These are phyloP conservation scores for Florisuga fusca DNA, from an alignment of 2,797 vertebrate species.

Conservation along the genomic window DNA sequence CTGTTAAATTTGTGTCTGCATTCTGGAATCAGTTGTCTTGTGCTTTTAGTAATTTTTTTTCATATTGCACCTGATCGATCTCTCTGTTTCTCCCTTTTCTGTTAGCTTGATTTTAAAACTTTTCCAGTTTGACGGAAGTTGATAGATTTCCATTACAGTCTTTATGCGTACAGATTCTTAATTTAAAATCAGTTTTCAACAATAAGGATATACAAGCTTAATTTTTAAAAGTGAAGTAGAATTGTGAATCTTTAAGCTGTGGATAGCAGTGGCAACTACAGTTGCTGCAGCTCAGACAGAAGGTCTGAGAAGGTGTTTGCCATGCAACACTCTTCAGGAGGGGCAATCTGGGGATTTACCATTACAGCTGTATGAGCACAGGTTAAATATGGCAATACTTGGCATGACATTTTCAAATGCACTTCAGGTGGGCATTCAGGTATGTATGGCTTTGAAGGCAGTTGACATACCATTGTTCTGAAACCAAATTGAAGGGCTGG, in stretches of 20 bases:
- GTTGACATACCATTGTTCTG: constrained; percentile 10
- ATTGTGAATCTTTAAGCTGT: neutral
- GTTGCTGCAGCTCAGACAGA: neutral
- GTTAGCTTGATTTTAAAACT: neutral
- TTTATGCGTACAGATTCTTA: neutral
- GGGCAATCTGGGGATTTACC: neutral
- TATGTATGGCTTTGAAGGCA: neutral
- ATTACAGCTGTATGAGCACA: neutral
- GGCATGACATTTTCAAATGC: neutral
- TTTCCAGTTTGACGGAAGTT: neutral
- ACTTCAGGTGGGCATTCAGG: neutral
- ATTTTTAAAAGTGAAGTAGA: neutral
- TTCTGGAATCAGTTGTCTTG: neutral
- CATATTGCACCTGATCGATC: neutral
- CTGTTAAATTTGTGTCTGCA: rapidly evolving
- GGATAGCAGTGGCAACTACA: neutral
- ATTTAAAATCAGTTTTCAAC: neutral
- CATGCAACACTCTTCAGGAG: neutral
- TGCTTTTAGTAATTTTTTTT: neutral
- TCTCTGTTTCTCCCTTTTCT: neutral
- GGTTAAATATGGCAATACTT: neutral
- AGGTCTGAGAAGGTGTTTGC: neutral
- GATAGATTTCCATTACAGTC: neutral
- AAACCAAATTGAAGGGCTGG: neutral
- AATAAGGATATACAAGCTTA: neutral